Evolutionary conservation across 1,140 invertebrate species (phyloP).

Genomic region (Sinonovacula constricta): DNA sequence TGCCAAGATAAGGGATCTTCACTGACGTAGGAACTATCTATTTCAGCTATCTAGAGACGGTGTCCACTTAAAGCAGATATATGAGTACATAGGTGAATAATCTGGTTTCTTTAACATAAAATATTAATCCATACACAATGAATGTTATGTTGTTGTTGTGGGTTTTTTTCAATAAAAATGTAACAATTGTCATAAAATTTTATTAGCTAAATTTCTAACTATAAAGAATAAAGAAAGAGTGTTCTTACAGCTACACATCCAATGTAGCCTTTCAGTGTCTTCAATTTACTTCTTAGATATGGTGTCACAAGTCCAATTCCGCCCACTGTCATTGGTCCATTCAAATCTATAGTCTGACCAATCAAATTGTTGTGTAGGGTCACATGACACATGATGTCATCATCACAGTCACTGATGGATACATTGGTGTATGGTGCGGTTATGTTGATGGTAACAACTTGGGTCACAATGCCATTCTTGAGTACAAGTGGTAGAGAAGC

Average conservation of each 20-base stretch:
- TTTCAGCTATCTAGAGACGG: too few relatives aligned
- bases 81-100: too few relatives aligned
- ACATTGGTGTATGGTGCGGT: conserved; percentile 28
- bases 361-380: not conserved
- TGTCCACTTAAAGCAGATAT: too few relatives aligned
- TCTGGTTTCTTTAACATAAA: too few relatives aligned
- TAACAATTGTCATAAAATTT: too few relatives aligned
- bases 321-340: conserved; percentile 7
- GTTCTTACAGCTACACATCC: conserved; percentile 40
- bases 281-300: conserved; percentile 43
- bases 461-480: not conserved
- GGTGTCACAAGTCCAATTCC: conserved; percentile 28
- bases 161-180: too few relatives aligned
- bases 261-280: conserved; percentile 1
- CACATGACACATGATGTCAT: conserved; percentile 18
- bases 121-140: too few relatives aligned
- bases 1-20: too few relatives aligned
- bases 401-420: conserved; percentile 3
- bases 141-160: too few relatives aligned
- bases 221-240: too few relatives aligned
- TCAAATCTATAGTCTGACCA: conserved; percentile 24
- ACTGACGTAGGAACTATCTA: too few relatives aligned
- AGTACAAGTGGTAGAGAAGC: not conserved
- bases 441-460: conserved; percentile 6
- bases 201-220: too few relatives aligned